Evolutionary conservation across 2,113 vertebrate species (phyloP), one percentile per base, ranked within the genome.

Genomic region (Capra hircus): DNA sequence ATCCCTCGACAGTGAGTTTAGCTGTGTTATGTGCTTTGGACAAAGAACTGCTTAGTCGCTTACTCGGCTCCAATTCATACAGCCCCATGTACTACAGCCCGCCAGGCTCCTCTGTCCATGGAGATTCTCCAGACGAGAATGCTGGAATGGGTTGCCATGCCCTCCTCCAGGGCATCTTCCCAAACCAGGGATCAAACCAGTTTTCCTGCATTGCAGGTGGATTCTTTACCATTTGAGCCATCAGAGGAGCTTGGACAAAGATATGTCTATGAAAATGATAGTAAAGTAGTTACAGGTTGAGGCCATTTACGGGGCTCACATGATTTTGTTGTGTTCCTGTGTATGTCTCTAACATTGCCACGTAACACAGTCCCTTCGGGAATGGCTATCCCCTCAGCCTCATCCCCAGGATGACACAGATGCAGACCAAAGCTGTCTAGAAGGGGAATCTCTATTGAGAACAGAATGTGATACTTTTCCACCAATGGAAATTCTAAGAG

Each of bases 291-390:
- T 67, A 28, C 14, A 23, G 45, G 71, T n/a, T 14, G 67, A 92
- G 8, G 45, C 4, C 15, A 25, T 45, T 45, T 74, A 50, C 2
- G 5, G 25, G 19, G 60, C 2, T 45, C 1, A 0, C 1, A 7
- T 33, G 28, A 52, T 64, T 60, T 16, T 78, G n/a, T 40, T 27
- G 12, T 59, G 5, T 90, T 5, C 71, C 27, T 90, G 23, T 67
- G 16, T 78, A 15, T 81, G 12, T 0, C 4, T 64, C 40, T 90
- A 9, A 7, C 15, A 43, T 40, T 52, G 45, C 3, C 11, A 28
- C 0, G 1, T 27, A 74, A 50, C 9, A 83, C 16, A n/a, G 40
- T 45, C 27, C 13, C 4, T 5, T 48, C 1, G 19, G 8, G 55
- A 87, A 25, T 9, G 33, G 3, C 1, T 53, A 9, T 55, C 30